phyloP scores from a whole-genome alignment of 2,888 invertebrate genomes.

The Drosophila maculinotata region DNA sequence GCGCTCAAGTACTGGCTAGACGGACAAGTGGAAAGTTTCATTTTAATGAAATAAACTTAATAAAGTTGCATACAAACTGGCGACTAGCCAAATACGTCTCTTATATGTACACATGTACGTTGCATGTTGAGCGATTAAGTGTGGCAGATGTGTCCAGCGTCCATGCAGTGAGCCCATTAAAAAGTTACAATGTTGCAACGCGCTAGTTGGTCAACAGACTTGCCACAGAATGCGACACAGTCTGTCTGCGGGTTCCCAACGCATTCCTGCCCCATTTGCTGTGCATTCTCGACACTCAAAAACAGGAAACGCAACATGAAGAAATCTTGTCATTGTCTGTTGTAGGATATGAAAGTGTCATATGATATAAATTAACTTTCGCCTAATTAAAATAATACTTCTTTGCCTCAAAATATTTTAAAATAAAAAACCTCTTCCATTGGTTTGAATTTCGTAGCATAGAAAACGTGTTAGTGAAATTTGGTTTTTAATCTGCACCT shows the following conservation, averaged over 20 bases:
- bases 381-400: no score
- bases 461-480: not conserved
- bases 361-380: not conserved
- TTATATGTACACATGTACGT: no score
- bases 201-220: conserved; percentile 57
- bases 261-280: conserved; percentile 7
- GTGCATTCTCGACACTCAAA: not conserved
- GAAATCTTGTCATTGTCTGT: not conserved
- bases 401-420: no score
- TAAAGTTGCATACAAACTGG: conserved; percentile 45
- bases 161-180: conserved; percentile 42
- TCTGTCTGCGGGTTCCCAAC: conserved; percentile 19
- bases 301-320: no score
- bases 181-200: conserved; percentile 51
- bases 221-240: conserved; percentile 40
- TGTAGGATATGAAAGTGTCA: not conserved
- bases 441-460: not conserved
- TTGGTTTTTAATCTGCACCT: not conserved
- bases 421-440: no score
- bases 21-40: conserved; percentile 21
- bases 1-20: conserved; percentile 43
- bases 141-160: not conserved
- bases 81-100: conserved; percentile 5
- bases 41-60: conserved; percentile 56
- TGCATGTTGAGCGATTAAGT: not conserved